Conservation (phyloP, 2,113 vertebrate species). For the Neolamprologus kungweensis region DNA sequence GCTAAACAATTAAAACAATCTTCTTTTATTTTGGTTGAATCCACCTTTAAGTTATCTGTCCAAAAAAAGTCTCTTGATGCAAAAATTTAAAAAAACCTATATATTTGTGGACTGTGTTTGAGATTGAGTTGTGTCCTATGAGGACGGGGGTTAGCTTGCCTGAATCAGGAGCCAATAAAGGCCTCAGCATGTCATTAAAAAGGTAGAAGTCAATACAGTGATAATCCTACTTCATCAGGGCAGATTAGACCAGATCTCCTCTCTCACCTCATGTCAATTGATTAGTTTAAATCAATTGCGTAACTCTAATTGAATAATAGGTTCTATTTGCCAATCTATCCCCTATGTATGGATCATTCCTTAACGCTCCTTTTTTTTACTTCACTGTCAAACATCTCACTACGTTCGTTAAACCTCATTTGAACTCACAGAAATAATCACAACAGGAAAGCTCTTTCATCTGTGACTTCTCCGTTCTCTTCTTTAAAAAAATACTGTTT, state of each 20-base stretch:
- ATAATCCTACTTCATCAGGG: conserved; percentile 66
- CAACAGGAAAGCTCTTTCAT: not conserved
- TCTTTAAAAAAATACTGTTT: conserved; percentile 1
- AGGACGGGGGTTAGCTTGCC: not conserved
- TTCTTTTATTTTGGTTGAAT: not conserved
- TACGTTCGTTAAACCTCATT: not conserved
- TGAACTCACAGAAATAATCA: not conserved
- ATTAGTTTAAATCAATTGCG: conserved; percentile 52
- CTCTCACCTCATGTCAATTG: conserved; percentile 47
- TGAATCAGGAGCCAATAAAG: conserved; percentile 30
- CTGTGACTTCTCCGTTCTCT: not conserved
- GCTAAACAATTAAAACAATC: not conserved
- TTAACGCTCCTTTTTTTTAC: not conserved
- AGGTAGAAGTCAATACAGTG: conserved; percentile 29
- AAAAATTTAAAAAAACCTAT: rapidly evolving
- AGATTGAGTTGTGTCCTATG: not conserved
- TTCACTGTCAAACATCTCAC: not conserved
- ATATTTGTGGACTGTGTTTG: not conserved
- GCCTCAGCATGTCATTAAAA: conserved; percentile 33
- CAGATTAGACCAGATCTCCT: conserved; percentile 49
- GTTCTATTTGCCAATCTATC: not conserved
- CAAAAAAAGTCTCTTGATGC: not conserved
- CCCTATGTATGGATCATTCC: not conserved
- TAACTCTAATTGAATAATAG: conserved; percentile 52
- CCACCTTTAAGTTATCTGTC: not conserved